Base-by-base conservation (phyloP, 2,888 invertebrate species). In the Ganaspis brasiliensis region DNA sequence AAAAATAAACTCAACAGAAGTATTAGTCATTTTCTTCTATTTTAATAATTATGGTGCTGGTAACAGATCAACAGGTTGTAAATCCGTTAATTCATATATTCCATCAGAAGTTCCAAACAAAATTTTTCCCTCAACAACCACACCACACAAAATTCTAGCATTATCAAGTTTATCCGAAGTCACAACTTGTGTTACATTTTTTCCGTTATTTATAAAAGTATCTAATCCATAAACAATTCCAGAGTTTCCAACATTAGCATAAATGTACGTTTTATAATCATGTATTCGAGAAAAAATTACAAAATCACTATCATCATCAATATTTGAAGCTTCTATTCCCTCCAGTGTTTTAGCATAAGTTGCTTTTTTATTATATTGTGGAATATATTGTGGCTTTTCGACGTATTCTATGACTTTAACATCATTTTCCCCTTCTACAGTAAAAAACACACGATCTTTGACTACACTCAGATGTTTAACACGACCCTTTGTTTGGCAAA, bases 61-160 rank as follows among this genome's bases (percentile, higher is more conserved):
- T n/a, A n/a, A n/a, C n/a, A n/a, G n/a, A n/a, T 31, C 3, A 2
- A 6, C 3, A 31, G n/a, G 35, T n/a, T n/a, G n/a, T 16, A 59
- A 0, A 31, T 59, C 31, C 14, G 6, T 35, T 8, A 35, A 35
- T 26, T 59, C 9, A n/a, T 59, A 59, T 14, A 59, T 8, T n/a
- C 59, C 59, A 26, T 59, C n/a, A 0, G 59, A 59, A n/a, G 59
- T 59, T 3, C 16, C 59, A 59, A 59, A 59, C 14, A 6, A 59
- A 31, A 59, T 31, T 31, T 16, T 10, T 1, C 16, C 6, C 8
- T 16, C n/a, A n/a, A 9, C 0, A 31, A 2, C 16, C 0, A 31
- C 59, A 14, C 31, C 26, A 35, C 59, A 59, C 16, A 59, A n/a
- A 9, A 59, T 26, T 0, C 59, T 31, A 31, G n/a, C n/a, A 31